A percentile compares a stretch with the other conserved stretches of the same genome.
Evolutionary conservation across 37 sponge, comb jelly and placozoan genomes (phyloP).

Genomic region (Agelas oroides): DNA sequence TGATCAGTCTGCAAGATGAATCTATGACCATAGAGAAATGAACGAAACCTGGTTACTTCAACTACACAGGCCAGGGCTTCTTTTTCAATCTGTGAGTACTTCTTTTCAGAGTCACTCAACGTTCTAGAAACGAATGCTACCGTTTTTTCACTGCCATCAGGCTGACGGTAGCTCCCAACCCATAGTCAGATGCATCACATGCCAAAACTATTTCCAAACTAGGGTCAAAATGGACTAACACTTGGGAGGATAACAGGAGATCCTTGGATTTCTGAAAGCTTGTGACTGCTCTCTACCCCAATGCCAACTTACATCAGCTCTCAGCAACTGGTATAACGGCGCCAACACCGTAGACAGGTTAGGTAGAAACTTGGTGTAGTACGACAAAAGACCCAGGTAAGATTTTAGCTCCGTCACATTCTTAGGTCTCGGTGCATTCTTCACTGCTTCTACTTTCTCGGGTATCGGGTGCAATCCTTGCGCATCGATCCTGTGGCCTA

Average conservation of each 20-base stretch:
- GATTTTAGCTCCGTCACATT: too few relatives aligned
- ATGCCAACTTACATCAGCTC: too few relatives aligned
- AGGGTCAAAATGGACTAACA: slow-evolving; percentile 34
- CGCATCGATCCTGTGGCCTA: too few relatives aligned
- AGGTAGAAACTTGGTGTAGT: too few relatives aligned
- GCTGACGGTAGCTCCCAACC: not conserved
- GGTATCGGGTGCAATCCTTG: too few relatives aligned
- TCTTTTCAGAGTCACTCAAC: not conserved
- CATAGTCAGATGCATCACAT: slow-evolving; percentile 43
- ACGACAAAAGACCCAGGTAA: too few relatives aligned
- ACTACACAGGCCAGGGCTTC: slow-evolving; percentile 23
- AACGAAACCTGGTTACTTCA: not conserved
- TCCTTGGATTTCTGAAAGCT: not conserved
- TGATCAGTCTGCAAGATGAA: slow-evolving; percentile 15
- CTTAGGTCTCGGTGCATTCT: too few relatives aligned
- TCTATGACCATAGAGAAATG: slow-evolving; percentile 12
- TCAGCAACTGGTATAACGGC: too few relatives aligned
- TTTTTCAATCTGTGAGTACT: slow-evolving; percentile 15
- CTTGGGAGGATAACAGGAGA: slow-evolving; percentile 4
- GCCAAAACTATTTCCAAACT: not conserved
- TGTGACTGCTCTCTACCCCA: too few relatives aligned
- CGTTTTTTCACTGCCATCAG: not conserved
- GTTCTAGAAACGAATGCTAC: slow-evolving; percentile 9
- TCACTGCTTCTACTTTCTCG: too few relatives aligned
- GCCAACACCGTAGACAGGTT: too few relatives aligned